These are phyloP conservation scores for Propithecus perrieri DNA, from an alignment of 2,797 vertebrate species.

Conservation along the genomic window DNA sequence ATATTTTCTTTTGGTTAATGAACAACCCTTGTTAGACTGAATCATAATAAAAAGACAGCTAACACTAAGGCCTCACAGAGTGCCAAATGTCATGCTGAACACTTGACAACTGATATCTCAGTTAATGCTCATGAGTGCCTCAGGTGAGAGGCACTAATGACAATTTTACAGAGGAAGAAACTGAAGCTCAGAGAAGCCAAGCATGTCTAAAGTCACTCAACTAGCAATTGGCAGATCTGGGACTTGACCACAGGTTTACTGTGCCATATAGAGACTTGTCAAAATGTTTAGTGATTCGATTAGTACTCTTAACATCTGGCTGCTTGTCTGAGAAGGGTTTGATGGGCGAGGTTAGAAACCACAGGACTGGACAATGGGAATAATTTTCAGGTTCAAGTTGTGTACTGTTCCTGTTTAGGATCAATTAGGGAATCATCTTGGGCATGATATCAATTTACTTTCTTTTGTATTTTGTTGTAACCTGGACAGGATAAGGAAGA, in stretches of 20 bases:
- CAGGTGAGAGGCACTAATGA: background rate
- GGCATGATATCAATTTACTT: background rate
- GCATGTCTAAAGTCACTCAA: background rate
- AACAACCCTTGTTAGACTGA: background rate
- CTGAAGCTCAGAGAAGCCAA: background rate
- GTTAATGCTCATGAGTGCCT: background rate
- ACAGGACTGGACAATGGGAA: constrained; percentile 11
- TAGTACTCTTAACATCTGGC: background rate
- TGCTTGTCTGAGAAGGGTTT: background rate
- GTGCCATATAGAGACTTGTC: background rate
- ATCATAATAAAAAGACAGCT: background rate
- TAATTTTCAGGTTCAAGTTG: constrained; percentile 56
- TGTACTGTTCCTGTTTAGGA: background rate
- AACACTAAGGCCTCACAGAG: background rate
- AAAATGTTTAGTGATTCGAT: background rate
- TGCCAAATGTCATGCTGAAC: background rate
- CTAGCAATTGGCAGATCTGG: background rate
- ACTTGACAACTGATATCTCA: background rate
- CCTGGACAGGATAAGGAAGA: constrained; percentile 36
- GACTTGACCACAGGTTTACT: background rate
- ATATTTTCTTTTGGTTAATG: background rate
- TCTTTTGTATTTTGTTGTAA: constrained; percentile 35
- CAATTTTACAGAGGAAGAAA: background rate
- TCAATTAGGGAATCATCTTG: background rate
- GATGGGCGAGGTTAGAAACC: background rate